Base-by-base conservation (phyloP, 2,113 vertebrate genomes). In the Zeus faber region DNA sequence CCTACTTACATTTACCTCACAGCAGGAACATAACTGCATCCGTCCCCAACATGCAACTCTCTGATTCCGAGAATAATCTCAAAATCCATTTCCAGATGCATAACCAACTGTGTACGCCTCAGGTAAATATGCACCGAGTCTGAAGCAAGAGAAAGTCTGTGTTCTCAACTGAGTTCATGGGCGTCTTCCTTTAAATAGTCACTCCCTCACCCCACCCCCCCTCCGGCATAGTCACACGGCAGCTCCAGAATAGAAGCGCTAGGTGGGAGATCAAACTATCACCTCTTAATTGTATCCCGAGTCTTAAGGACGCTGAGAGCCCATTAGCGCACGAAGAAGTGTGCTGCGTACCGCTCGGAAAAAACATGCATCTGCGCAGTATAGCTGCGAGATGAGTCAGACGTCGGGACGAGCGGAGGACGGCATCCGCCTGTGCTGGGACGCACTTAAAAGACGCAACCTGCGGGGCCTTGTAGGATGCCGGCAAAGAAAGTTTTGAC, bases 221-320 rank as follows among this genome's bases (percentile, higher is more conserved):
- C 72, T 77, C 73, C 51, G 51, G 68, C 69, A 85, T 62, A 76
- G 85, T 85, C 86, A 85, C 72, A 41, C 72, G 16, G 67, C 73
- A 53, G 75, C 68, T 76, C 76, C 50, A 78, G 83, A 88, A 85
- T 87, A 84, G 84, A 85, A 74, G 65, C 66, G 75, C 37, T 74
- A 85, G 80, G 86, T 83, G 81, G 77, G 76, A 84, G 82, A 83
- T 79, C 84, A 85, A 87, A 82, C 83, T 87, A 79, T 87, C 86
- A 87, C 86, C 86, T 88, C 86, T 78, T 88, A 88, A 88, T 88
- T 88, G 83, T 87, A 81, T 78, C 81, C 78, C 2, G 62, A 81
- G 77, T 83, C 83, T 85, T 79, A 83, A 76, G 81, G 83, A 85
- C 72, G 75, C 75, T 73, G 80, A 73, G 84, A 87, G 77, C 81